Base-by-base conservation (phyloP, 2,797 vertebrate genomes). In the Poliocrania exsul region DNA sequence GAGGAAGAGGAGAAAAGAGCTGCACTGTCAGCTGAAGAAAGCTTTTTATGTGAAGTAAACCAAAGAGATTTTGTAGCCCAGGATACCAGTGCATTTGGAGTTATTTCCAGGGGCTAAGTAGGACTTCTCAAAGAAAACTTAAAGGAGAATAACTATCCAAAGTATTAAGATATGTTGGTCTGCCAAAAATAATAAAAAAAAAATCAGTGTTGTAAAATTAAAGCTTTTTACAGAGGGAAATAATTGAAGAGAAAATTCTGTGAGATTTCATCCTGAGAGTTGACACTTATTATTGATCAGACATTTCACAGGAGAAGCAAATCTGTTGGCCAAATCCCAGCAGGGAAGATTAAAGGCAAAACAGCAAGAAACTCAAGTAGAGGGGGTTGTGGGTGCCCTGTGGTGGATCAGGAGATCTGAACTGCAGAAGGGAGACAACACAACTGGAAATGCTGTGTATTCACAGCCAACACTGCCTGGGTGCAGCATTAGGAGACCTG, bases 1-100 rank as follows among this genome's bases (percentile, higher is more conserved):
- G 90, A 95, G 90, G 92, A 92, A 96, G 81, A 89, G 91, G 90
- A 94, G 93, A 94, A 96, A 96, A 95, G 84, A 91, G 78, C 75
- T 75, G 86, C 86, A 38, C 75, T 96, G 90, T 96, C 84, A 88
- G 88, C 82, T 75, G 77, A 92, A 96, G 92, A 95, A 92, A 95
- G 93, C 84, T 92, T 96, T 96, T 93, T 81, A 33, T 96, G 93
- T 90, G 75, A 81, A 92, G 49, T 61, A 89, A 93, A 89, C 58
- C 88, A 93, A 94, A 95, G 91, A 62, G 85, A 75, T 80, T 75
- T 81, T 75, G 94, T 93, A 93, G 86, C 86, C 84, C 70, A 38
- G 95, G 90, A 96, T 96, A 91, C 94, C 84, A 87, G 37, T 11
- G 16, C 15, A 0, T 62, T 79, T 92, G 69, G 74, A 87, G 57